These are phyloP conservation scores for Chaenocephalus aceratus DNA, from an alignment of 2,113 vertebrate species.

Conservation along the genomic window DNA sequence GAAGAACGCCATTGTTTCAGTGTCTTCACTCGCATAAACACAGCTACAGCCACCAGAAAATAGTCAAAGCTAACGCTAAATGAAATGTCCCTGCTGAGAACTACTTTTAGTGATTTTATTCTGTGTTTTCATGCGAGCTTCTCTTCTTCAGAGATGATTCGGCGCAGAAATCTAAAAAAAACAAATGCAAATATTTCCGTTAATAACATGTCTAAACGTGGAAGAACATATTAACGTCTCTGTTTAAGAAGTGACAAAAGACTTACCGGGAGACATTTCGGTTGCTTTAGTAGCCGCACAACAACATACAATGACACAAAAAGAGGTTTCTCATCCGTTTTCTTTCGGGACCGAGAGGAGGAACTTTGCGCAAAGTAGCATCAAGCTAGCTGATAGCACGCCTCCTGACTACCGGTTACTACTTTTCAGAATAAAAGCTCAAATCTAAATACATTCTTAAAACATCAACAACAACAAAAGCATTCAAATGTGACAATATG, in stretches of 20 bases:
- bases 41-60: background rate
- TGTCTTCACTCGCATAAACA: background rate
- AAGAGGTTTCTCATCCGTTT: constrained; percentile 11
- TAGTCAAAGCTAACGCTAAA: background rate
- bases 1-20: constrained; percentile 91
- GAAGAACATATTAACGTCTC: fast-evolving
- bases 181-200: constrained; percentile 1
- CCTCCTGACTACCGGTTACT: fast-evolving
- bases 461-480: no score
- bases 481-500: no score
- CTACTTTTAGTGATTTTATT: background rate
- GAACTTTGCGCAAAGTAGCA: background rate
- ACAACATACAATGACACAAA: constrained; percentile 36
- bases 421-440: constrained; percentile 45
- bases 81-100: background rate
- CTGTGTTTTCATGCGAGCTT: constrained; percentile 38
- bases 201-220: fast-evolving
- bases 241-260: fast-evolving
- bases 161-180: constrained; percentile 40
- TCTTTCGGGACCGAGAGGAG: constrained; percentile 3
- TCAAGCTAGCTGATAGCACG: background rate
- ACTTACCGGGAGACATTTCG: constrained; percentile 47
- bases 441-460: background rate
- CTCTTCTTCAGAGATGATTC: constrained; percentile 46
- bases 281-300: background rate